A percentile compares a stretch with the other conserved stretches of the same genome.
Evolutionary conservation across 2,113 vertebrate species (phyloP).

Genomic region (Gnathonemus echidnorhynchus): DNA sequence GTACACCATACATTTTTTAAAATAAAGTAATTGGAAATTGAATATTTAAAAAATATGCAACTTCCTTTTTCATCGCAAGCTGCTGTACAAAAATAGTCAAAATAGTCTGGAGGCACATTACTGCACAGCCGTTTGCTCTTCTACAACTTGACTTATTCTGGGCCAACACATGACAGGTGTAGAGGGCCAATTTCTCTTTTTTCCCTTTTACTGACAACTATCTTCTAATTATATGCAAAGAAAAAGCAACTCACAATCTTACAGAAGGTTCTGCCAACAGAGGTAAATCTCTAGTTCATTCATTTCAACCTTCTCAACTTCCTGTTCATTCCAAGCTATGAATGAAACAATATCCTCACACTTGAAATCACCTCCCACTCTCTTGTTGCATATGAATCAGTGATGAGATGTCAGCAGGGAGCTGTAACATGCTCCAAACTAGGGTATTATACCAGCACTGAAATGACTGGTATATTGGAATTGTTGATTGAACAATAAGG

Average conservation of each 20-base stretch:
- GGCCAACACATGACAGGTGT: not conserved
- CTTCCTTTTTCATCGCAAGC: not conserved
- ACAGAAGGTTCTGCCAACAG: not conserved
- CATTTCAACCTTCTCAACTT: not conserved
- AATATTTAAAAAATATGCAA: not conserved
- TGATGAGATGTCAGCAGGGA: not conserved
- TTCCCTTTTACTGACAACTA: not conserved
- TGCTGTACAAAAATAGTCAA: not conserved
- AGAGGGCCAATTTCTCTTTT: not conserved
- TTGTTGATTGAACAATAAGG: not conserved
- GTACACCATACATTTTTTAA: not conserved
- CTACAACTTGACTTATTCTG: not conserved
- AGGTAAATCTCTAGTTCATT: constrained; percentile 4
- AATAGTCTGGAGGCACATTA: not conserved
- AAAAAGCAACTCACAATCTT: not conserved
- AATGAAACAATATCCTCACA: constrained; percentile 11
- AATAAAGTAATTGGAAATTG: not conserved
- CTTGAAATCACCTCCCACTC: not conserved
- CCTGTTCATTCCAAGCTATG: not conserved
- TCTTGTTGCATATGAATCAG: constrained; percentile 1
- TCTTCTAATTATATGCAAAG: not conserved
- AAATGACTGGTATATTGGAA: not conserved
- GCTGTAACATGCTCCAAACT: not conserved
- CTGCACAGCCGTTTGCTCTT: not conserved
- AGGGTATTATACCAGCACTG: not conserved